Conservation (phyloP, 2,888 invertebrate species). For the Strigamia crassipes region DNA sequence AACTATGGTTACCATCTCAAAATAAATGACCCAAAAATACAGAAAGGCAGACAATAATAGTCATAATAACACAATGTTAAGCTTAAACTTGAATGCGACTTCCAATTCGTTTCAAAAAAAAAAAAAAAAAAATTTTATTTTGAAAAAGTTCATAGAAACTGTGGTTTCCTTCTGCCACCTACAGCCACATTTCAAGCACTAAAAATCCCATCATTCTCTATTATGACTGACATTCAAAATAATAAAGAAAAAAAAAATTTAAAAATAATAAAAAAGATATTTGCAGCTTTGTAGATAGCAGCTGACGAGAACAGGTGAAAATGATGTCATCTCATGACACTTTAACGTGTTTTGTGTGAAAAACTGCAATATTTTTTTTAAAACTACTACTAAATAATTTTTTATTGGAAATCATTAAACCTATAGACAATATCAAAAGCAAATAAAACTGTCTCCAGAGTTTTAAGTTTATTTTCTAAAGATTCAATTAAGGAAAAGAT, state of each 20-base stretch:
- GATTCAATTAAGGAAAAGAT: too few relatives aligned
- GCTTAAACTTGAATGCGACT: background rate
- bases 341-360: background rate
- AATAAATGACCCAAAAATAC: too few relatives aligned
- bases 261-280: background rate
- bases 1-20: too few relatives aligned
- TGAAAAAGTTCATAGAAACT: background rate
- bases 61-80: too few relatives aligned
- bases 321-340: background rate
- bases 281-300: background rate
- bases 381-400: too few relatives aligned
- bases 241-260: background rate
- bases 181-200: background rate
- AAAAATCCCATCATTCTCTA: conserved; percentile 18
- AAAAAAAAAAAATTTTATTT: background rate
- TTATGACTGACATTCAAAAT: conserved; percentile 29
- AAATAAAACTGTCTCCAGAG: too few relatives aligned
- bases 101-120: background rate
- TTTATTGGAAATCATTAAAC: background rate
- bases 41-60: too few relatives aligned
- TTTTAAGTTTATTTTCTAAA: too few relatives aligned
- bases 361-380: too few relatives aligned
- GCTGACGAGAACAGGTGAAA: background rate
- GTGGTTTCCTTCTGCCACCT: background rate
- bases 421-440: too few relatives aligned